A percentile compares a stretch with the other conserved stretches of the same genome.
phyloP scores from a whole-genome alignment of 2,888 invertebrate species.

The Aricia artaxerxes region DNA sequence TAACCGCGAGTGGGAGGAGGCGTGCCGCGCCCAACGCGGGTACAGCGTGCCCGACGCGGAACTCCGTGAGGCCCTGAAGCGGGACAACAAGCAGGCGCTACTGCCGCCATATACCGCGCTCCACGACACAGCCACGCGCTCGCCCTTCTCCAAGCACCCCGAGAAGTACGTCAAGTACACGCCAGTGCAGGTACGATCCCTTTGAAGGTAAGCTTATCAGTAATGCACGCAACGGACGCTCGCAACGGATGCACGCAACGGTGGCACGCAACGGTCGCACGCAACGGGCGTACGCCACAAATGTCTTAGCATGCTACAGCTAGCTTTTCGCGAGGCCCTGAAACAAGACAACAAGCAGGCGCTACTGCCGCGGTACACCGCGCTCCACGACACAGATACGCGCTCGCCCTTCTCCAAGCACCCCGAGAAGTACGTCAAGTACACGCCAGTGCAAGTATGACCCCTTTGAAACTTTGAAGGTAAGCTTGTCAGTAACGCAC shows the following conservation, averaged over 20 bases:
- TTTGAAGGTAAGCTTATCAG: background rate
- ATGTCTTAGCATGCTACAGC: too few species aligned
- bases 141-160: slow-evolving; percentile 94
- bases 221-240: background rate
- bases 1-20: slow-evolving; percentile 97
- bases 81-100: slow-evolving; percentile 93
- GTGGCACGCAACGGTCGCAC: too few species aligned
- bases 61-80: slow-evolving; percentile 91
- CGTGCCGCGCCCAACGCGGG: slow-evolving; percentile 89
- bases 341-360: too few species aligned
- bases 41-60: slow-evolving; percentile 97
- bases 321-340: too few species aligned
- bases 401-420: slow-evolving; percentile 93
- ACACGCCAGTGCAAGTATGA: slow-evolving; percentile 87
- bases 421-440: slow-evolving; percentile 95
- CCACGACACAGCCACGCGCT: slow-evolving; percentile 85
- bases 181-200: slow-evolving; percentile 84
- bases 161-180: slow-evolving; percentile 96
- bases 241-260: background rate
- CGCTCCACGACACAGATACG: slow-evolving; percentile 88
- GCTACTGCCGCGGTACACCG: slow-evolving; percentile 87
- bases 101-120: slow-evolving; percentile 92
- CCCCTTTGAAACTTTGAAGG: background rate
- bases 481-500: too few species aligned
- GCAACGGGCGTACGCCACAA: too few species aligned